These are phyloP conservation scores for Phengaris arion DNA, from an alignment of 2,888 invertebrate genomes.

Conservation along the genomic window DNA sequence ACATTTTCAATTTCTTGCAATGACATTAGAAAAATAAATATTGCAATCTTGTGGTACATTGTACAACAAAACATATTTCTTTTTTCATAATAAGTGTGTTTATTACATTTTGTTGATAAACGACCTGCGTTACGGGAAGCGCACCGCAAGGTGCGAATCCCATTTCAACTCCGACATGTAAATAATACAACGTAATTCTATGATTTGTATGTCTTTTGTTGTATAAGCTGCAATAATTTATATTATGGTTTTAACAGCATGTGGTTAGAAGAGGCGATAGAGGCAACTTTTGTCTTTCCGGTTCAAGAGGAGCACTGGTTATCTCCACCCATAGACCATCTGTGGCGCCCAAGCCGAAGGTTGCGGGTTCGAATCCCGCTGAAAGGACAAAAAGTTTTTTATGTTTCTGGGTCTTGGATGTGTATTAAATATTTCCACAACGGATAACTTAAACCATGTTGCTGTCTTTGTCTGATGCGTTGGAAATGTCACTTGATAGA, in stretches of 20 bases:
- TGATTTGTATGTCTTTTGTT: constrained; percentile 9
- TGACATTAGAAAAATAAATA: neutral
- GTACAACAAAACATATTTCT: neutral
- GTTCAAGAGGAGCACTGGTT: no score
- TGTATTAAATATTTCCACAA: no score
- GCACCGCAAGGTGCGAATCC: neutral
- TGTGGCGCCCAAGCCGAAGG: no score
- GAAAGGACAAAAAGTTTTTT: no score
- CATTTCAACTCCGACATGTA: neutral
- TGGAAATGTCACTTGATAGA: no score
- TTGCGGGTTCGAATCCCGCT: no score
- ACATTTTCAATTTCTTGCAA: neutral
- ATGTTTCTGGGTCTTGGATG: no score
- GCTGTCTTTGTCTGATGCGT: no score
- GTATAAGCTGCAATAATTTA: neutral
- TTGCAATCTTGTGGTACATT: neutral
- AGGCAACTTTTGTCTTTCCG: no score
- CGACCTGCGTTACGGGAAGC: neutral
- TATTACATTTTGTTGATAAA: constrained; percentile 15
- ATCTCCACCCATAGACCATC: no score
- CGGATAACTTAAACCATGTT: no score
- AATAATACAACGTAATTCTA: neutral
- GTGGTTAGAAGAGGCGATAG: no score
- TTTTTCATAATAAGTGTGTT: neutral
- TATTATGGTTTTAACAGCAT: neutral